Evolutionary conservation across 1,140 invertebrate genomes (phyloP).

Genomic region (Zaprionus africanus): DNA sequence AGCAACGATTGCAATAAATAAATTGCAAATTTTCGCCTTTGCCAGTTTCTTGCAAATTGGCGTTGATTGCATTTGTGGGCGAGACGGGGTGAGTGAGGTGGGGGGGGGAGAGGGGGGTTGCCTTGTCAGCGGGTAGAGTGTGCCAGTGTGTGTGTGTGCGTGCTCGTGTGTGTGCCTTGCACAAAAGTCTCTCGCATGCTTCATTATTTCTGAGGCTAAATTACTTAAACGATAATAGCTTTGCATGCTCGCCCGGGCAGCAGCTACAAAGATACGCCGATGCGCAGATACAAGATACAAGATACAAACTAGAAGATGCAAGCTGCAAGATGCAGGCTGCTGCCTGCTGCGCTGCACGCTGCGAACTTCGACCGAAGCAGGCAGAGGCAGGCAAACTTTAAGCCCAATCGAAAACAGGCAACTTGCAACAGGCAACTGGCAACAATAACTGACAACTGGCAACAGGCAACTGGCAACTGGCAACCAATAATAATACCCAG

Average conservation of each 20-base stretch:
- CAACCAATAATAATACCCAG: constrained; percentile 56
- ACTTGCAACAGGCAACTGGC: constrained; percentile 8
- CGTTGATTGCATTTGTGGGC: constrained; percentile 70
- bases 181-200: constrained; percentile 63
- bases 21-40: constrained; percentile 69
- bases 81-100: not conserved
- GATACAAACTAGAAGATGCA: not conserved
- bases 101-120: not conserved
- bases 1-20: constrained; percentile 60
- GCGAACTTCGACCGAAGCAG: not conserved
- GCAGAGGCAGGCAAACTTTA: constrained; percentile 6
- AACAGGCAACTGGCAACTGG: constrained; percentile 16
- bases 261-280: constrained; percentile 24
- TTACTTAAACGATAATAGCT: constrained; percentile 83
- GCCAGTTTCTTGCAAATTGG: constrained; percentile 67
- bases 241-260: constrained; percentile 64
- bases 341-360: constrained; percentile 16
- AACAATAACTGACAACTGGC: constrained; percentile 9
- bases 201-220: constrained; percentile 76
- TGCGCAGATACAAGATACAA: constrained; percentile 10
- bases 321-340: constrained; percentile 5
- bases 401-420: constrained; percentile 29
- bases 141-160: not conserved
- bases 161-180: not conserved
- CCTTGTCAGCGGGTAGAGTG: not conserved